phyloP scores from a whole-genome alignment of 1,140 invertebrate genomes.

The Caenorhabditis tropicalis region DNA sequence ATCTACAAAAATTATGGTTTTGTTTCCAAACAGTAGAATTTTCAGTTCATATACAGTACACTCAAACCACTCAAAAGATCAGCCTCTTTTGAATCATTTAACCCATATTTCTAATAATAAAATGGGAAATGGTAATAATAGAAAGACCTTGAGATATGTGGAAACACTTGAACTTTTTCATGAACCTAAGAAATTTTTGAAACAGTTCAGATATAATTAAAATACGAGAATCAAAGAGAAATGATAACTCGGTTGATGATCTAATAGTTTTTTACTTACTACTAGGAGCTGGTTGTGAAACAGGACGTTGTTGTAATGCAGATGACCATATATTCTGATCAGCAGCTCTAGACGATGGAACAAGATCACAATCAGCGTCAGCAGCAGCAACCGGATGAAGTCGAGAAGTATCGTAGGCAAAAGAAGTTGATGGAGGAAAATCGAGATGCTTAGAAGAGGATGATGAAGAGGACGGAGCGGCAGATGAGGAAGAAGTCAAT shows the following conservation, averaged over 20 bases:
- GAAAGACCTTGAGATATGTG: neutral
- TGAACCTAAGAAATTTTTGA: neutral
- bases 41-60: neutral
- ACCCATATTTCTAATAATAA: neutral
- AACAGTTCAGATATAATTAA: too few species aligned
- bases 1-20: too few species aligned
- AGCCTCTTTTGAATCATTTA: neutral
- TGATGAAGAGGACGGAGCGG: neutral
- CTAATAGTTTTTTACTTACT: neutral
- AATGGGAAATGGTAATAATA: neutral
- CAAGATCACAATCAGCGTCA: conserved; percentile 49
- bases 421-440: conserved; percentile 18
- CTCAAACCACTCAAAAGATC: neutral
- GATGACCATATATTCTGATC: conserved; percentile 49
- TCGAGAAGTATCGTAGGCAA: conserved; percentile 5
- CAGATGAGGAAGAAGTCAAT: neutral
- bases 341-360: conserved; percentile 15
- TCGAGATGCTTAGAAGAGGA: conserved; percentile 29
- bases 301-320: conserved; percentile 45
- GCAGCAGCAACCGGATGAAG: conserved; percentile 33
- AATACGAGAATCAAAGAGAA: too few species aligned
- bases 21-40: neutral
- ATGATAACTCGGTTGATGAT: too few species aligned
- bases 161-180: neutral
- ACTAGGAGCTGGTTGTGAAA: conserved; percentile 39